Evolutionary conservation across 2,888 invertebrate genomes (phyloP).

Genomic region (Idaea straminata): DNA sequence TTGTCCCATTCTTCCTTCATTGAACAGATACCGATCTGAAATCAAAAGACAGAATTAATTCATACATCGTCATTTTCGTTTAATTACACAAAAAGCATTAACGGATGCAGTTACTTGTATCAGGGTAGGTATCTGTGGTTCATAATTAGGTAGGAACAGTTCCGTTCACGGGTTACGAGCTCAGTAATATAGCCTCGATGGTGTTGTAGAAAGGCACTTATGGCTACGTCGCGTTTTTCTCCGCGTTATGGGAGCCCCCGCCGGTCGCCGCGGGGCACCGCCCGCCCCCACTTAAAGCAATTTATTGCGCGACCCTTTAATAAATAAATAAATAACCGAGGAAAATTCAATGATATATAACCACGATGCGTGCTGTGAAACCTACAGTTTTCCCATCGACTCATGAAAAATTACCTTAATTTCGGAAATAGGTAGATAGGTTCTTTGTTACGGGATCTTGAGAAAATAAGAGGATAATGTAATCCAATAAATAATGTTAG

Average conservation of each 20-base stretch:
- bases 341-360: constrained; percentile 78
- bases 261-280: constrained; percentile 67
- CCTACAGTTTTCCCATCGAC: constrained; percentile 39
- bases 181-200: constrained; percentile 56
- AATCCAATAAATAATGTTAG: constrained; percentile 4
- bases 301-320: constrained; percentile 77
- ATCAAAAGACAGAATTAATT: too few species aligned
- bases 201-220: constrained; percentile 76
- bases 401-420: constrained; percentile 56
- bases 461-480: constrained; percentile 3
- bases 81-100: neutral
- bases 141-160: constrained; percentile 2
- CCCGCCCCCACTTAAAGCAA: constrained; percentile 79
- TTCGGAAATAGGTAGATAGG: constrained; percentile 37
- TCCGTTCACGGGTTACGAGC: constrained; percentile 26
- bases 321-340: constrained; percentile 78
- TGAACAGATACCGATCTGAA: too few species aligned
- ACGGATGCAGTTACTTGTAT: neutral
- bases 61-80: too few species aligned
- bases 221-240: constrained; percentile 66
- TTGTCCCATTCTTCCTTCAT: too few species aligned
- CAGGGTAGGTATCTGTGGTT: neutral
- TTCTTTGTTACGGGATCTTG: constrained; percentile 7
- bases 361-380: constrained; percentile 48
- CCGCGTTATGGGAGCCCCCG: constrained; percentile 73